Evolutionary conservation across 1,140 invertebrate genomes (phyloP).

Genomic region (Lasioglossum albipes): DNA sequence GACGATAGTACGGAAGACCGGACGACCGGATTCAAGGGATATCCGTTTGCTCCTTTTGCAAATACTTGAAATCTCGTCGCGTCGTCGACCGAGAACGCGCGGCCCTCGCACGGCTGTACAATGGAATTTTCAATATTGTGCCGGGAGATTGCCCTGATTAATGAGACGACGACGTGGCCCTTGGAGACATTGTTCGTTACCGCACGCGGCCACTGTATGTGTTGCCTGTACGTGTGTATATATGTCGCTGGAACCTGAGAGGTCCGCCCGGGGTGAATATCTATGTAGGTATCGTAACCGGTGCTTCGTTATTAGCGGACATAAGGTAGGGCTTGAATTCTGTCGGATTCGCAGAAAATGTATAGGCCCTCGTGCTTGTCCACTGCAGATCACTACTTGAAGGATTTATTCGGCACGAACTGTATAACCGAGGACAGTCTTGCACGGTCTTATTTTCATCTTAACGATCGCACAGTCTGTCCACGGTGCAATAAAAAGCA

Average conservation of each 20-base stretch:
- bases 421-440: not conserved
- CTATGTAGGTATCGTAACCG: slow-evolving; percentile 7
- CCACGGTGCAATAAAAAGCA: too few species aligned
- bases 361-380: not conserved
- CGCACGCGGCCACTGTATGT: slow-evolving; percentile 25
- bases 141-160: slow-evolving; percentile 59
- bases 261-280: slow-evolving; percentile 16
- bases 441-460: not conserved
- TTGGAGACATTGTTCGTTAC: slow-evolving; percentile 51
- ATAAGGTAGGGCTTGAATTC: not conserved
- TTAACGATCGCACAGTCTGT: not conserved
- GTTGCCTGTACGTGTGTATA: not conserved
- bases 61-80: slow-evolving; percentile 63
- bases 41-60: slow-evolving; percentile 48
- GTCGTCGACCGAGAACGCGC: slow-evolving; percentile 48
- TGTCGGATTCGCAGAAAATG: not conserved
- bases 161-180: slow-evolving; percentile 57
- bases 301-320: slow-evolving; percentile 4
- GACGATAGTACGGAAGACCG: not conserved
- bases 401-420: not conserved
- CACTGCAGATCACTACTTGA: not conserved
- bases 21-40: slow-evolving; percentile 7
- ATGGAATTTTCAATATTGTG: slow-evolving; percentile 66
- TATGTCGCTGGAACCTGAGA: slow-evolving; percentile 2
- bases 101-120: slow-evolving; percentile 3